Conservation (phyloP, 2,797 vertebrate species). For the Enteromius anoplus region DNA sequence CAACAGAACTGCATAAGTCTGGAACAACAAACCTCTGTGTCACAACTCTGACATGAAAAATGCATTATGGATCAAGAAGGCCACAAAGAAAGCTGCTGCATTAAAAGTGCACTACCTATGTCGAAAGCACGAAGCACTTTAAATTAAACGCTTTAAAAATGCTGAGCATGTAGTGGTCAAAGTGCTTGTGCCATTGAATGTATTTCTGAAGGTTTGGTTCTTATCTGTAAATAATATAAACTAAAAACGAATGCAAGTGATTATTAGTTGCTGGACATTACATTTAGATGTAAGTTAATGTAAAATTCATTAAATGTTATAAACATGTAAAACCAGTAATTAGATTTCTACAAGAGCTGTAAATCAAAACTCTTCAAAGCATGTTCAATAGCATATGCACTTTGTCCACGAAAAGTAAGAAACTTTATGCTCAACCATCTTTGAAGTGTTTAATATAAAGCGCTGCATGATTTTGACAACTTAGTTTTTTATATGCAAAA, state of each 20-base stretch:
- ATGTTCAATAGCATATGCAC: neutral
- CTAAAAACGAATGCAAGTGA: neutral
- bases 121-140: neutral
- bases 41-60: constrained; percentile 16
- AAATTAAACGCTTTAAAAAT: neutral
- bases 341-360: neutral
- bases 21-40: neutral
- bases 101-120: neutral
- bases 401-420: neutral
- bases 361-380: neutral
- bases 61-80: constrained; percentile 14
- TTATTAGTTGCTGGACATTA: neutral
- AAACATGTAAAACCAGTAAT: neutral
- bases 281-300: neutral
- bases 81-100: constrained; percentile 14
- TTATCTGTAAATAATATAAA: neutral
- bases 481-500: neutral
- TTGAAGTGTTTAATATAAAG: neutral
- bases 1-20: neutral
- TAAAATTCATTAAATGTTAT: neutral
- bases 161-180: neutral
- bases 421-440: neutral
- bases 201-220: neutral
- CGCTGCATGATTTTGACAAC: neutral
- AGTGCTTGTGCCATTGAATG: neutral